These are phyloP conservation scores for Pomacea maculata DNA, from an alignment of 1,140 invertebrate genomes.

Conservation along the genomic window DNA sequence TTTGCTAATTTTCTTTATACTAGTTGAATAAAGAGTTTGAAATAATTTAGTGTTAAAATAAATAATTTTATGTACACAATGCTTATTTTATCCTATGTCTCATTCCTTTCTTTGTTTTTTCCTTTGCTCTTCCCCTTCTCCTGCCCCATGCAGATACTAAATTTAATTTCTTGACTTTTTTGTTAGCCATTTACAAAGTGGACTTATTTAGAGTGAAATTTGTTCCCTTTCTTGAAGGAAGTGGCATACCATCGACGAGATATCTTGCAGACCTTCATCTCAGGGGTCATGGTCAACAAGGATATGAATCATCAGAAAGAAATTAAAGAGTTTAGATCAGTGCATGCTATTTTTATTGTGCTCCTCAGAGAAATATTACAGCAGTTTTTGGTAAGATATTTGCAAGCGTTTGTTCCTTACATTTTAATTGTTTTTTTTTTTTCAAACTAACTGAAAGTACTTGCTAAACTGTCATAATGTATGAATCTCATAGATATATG, in stretches of 20 bases:
- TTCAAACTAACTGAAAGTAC: not conserved
- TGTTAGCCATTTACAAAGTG: not conserved
- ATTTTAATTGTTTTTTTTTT: not conserved
- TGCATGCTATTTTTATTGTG: conserved; percentile 44
- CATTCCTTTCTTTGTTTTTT: not conserved
- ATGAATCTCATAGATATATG: not conserved
- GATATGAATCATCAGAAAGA: conserved; percentile 28
- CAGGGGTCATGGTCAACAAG: conserved; percentile 36
- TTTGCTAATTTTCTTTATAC: no score
- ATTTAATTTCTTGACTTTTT: not conserved
- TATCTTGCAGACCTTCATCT: conserved; percentile 37
- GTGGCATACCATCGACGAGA: conserved; percentile 36
- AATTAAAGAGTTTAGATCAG: conserved; percentile 24
- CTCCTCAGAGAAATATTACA: conserved; percentile 48
- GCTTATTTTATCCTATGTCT: no score
- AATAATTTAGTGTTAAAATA: no score
- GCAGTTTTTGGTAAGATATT: conserved; percentile 42
- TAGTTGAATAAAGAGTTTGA: no score
- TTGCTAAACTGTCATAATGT: not conserved
- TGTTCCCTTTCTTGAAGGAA: conserved; percentile 30
- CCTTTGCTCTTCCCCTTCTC: not conserved
- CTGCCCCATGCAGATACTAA: no score
- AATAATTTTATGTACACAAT: no score
- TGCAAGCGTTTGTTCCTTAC: no score
- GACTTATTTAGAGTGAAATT: not conserved